Percentiles rank a stretch among this genome's conserved stretches.
Conservation (phyloP, 2,797 vertebrate genomes). For the Eupleurogrammus muticus region DNA sequence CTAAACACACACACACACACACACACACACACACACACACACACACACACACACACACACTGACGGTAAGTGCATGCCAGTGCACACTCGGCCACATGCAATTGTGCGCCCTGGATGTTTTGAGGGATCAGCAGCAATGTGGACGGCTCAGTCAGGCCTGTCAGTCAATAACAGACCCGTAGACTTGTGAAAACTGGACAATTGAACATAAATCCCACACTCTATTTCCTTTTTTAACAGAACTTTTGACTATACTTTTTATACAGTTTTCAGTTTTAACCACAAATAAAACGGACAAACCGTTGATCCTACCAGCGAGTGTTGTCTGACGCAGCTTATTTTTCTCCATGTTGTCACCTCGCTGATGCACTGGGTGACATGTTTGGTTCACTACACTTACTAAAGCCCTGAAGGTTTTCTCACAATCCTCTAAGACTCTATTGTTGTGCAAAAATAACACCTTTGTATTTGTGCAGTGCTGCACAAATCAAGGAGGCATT, state of each 20-base stretch:
- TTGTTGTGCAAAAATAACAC: neutral
- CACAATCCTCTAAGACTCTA: neutral
- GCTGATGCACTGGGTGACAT: too few species aligned
- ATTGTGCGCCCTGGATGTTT: conserved; percentile 44
- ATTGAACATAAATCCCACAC: conserved; percentile 13
- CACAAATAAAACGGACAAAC: neutral
- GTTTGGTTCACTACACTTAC: neutral
- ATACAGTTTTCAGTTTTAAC: neutral
- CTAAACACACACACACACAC: conserved; percentile 22
- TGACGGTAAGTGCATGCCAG: conserved; percentile 16
- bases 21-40: conserved; percentile 6
- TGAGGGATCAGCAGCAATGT: conserved; percentile 53
- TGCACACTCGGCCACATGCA: conserved; percentile 23
- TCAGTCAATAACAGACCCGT: conserved; percentile 56
- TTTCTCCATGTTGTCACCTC: neutral
- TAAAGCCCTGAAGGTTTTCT: neutral
- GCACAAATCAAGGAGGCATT: neutral
- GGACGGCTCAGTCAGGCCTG: conserved; percentile 60
- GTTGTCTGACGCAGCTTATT: neutral
- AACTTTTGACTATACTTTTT: neutral
- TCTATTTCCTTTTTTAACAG: conserved; percentile 13
- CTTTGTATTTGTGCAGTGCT: neutral
- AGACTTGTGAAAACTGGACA: conserved; percentile 24
- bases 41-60: neutral
- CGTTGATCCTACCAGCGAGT: neutral